Conservation (phyloP, 1,140 invertebrate genomes). For the Papilio helenus region DNA sequence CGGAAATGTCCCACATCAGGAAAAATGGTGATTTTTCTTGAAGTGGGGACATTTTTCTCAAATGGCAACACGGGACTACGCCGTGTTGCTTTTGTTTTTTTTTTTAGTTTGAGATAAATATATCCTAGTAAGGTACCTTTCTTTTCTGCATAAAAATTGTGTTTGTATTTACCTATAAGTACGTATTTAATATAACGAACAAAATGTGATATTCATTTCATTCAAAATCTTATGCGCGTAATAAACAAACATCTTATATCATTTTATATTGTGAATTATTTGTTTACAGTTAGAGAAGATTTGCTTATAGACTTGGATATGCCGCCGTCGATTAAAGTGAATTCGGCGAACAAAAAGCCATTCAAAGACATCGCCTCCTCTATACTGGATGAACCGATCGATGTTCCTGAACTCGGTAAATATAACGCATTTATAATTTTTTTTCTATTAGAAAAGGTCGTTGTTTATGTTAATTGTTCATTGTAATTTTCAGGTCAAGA, state of each 20-base stretch:
- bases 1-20: too few species aligned
- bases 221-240: too few species aligned
- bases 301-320: slow-evolving; percentile 77
- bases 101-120: too few species aligned
- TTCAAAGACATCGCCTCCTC: slow-evolving; percentile 86
- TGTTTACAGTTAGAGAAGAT: slow-evolving; percentile 77
- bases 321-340: slow-evolving; percentile 67
- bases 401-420: slow-evolving; percentile 83
- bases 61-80: too few species aligned
- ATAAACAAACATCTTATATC: background rate
- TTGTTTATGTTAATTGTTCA: background rate
- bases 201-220: too few species aligned
- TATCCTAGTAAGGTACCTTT: too few species aligned
- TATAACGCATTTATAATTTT: slow-evolving; percentile 14
- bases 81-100: too few species aligned
- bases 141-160: too few species aligned
- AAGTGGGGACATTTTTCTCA: too few species aligned
- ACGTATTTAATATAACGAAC: too few species aligned
- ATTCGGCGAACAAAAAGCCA: slow-evolving; percentile 81
- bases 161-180: too few species aligned
- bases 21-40: too few species aligned
- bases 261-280: slow-evolving; percentile 18
- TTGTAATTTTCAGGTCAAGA: slow-evolving; percentile 60
- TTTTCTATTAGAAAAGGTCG: background rate
- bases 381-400: slow-evolving; percentile 90